phyloP scores from a whole-genome alignment of 2,797 vertebrate species.

The Sciurus vulgaris region DNA sequence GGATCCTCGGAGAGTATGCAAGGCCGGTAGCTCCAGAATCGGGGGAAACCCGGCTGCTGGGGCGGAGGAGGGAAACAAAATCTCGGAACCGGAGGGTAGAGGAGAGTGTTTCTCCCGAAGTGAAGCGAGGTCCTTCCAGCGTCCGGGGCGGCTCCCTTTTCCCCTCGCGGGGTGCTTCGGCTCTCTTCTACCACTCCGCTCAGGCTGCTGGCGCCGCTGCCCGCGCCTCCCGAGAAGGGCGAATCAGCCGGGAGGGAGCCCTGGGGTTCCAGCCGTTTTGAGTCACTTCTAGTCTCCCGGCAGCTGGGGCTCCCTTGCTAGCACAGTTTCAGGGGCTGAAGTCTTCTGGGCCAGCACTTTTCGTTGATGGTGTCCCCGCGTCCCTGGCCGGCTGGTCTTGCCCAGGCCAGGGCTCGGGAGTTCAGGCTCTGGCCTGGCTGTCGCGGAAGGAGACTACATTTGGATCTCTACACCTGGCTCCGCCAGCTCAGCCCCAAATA shows the following conservation, averaged over 20 bases:
- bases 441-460: conserved; percentile 44
- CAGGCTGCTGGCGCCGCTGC: background rate
- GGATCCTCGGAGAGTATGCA: conserved; percentile 58
- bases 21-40: conserved; percentile 50
- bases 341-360: conserved; percentile 48
- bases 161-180: background rate
- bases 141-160: conserved; percentile 21
- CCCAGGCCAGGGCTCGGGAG: conserved; percentile 43
- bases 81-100: conserved; percentile 4
- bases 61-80: conserved; percentile 58
- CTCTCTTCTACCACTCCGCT: conserved; percentile 7
- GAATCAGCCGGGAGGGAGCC: background rate
- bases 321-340: conserved; percentile 2
- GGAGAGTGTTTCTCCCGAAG: conserved; percentile 54
- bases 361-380: background rate
- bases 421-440: conserved; percentile 75
- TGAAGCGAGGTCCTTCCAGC: conserved; percentile 53
- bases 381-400: background rate
- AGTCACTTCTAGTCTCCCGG: conserved; percentile 12
- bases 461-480: conserved; percentile 69
- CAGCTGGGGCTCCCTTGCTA: background rate
- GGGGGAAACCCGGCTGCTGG: background rate
- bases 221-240: conserved; percentile 9
- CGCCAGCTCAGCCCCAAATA: conserved; percentile 66
- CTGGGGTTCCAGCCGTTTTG: background rate